Conservation (phyloP, 2,113 vertebrate species). For the Dolichallabes microphthalmus region DNA sequence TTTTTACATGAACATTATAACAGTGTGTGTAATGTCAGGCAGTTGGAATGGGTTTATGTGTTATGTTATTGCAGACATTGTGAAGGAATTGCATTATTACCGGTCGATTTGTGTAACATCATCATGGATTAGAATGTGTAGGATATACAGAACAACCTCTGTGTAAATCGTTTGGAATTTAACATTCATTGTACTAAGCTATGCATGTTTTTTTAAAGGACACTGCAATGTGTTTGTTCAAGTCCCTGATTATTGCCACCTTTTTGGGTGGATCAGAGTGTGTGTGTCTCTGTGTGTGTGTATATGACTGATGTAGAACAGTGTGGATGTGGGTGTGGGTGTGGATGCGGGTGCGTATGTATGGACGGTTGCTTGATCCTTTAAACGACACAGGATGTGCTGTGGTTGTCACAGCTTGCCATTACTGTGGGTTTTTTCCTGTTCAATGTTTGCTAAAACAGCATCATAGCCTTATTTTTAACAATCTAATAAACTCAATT, state of each 20-base stretch:
- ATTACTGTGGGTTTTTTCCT: conserved; percentile 54
- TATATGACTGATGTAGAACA: neutral
- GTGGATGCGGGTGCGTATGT: neutral
- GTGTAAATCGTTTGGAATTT: conserved; percentile 45
- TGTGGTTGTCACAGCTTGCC: conserved; percentile 49
- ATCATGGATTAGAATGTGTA: conserved; percentile 39
- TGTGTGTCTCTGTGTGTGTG: conserved; percentile 26
- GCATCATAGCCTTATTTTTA: conserved; percentile 80
- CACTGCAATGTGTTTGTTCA: conserved; percentile 58
- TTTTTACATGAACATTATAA: conserved; percentile 90
- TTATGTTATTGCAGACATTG: conserved; percentile 25
- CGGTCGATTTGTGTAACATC: conserved; percentile 32
- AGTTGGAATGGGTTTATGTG: conserved; percentile 41
- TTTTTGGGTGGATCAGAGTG: conserved; percentile 62
- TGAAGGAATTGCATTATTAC: conserved; percentile 34
- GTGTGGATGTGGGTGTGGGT: neutral
- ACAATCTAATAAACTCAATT: conserved; percentile 74
- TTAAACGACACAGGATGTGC: conserved; percentile 56
- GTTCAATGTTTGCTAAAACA: conserved; percentile 68
- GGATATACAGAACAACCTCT: conserved; percentile 51
- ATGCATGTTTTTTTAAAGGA: conserved; percentile 71
- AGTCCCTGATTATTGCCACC: conserved; percentile 63
- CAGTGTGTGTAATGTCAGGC: conserved; percentile 67
- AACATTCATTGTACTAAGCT: conserved; percentile 67
- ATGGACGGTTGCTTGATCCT: conserved; percentile 44